Base-by-base conservation (phyloP, 2,113 vertebrate species). In the Thamnophis sirtalis region DNA sequence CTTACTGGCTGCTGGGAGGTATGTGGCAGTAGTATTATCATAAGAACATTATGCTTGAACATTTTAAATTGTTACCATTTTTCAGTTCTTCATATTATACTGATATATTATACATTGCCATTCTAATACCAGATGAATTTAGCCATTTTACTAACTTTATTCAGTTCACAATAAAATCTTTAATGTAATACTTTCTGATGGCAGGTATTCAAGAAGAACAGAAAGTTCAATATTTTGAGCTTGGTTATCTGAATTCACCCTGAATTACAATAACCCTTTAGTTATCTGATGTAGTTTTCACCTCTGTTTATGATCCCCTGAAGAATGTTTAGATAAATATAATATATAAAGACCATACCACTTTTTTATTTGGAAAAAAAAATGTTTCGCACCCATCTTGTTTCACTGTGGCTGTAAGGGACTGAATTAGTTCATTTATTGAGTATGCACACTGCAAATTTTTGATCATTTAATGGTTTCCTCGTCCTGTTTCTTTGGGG, bases 381-480 rank as follows among this genome's bases (percentile, higher is more conserved):
- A 94, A 86, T 55, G 24, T 26, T 1, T 73, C 55, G 0, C 90
- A 43, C 68, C 1, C 10, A 43, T 56, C 10, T 26, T 80, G 17
- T n/a, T 89, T 92, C 86, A 5, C n/a, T n/a, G 33, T 0, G 38
- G 1, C 0, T 0, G 7, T 26, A 28, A 88, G 88, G 2, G 4
- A 19, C 49, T 10, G 53, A 90, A 91, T 87, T 86, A 21, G 50
- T 7, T 3, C 26, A 21, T 86, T 93, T 93, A 43, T 73, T 93
- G 33, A 55, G 88, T n/a, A 0, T 80, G 4, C 49, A 43, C 85
- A 33, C 38, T 10, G 91, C 48, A 90, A 63, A 22, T 91, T 93
- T 60, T 60, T 90, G 5, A 15, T 8, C 9, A 91, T 95, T 93
- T 51, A 58, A 92, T 90, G 33, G 26, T 88, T 49, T 43, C 91